Base-by-base conservation (phyloP, 2,888 invertebrate genomes). In the Noctua janthina region DNA sequence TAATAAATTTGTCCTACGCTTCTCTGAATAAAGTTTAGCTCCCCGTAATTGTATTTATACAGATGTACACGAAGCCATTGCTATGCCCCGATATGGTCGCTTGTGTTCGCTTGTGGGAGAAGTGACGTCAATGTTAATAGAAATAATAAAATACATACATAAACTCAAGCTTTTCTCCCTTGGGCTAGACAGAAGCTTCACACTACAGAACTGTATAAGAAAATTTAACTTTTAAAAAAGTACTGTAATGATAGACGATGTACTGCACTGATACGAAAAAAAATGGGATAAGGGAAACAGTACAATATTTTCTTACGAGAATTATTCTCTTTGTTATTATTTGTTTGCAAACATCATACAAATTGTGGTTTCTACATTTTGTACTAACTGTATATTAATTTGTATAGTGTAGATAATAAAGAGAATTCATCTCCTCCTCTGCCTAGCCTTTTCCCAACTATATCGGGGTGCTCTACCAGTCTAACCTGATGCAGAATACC, bases 41-140 rank as follows among this genome's bases (percentile, higher is more conserved):
- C 79, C 84, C 82, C 71, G 78, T 88, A 68, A 82, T 82, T 84
- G 75, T 85, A 86, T 91, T 89, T 91, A 88, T 90, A 88, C 82
- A 89, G 86, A 86, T 92, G 91, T 91, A 91, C 89, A 90, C 74
- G 59, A 70, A 74, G 72, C 81, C 81, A 79, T 81, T 79, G 64
- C 23, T 75, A 74, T 75, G 75, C 79, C 75, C 74, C 70, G 66
- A 79, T 81, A 74, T 84, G 77, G 78, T 69, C 49, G 79, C 82
- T 90, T 89, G n/a, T 69, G 75, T 79, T 66, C 43, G 10, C 70
- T 76, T 76, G 54, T 70, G 79, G 62, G 49, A 77, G 75, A 54
- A 46, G 23, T 81, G 69, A 81, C 39, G 54, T 84, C 59, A 49
- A 46, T 3, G 17, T 64, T 64, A n/a, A 23, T 56, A 20, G 23